Percentiles rank a stretch among this genome's conserved stretches.
Conservation (phyloP, 2,888 invertebrate genomes). For the Deladenus siricidicola region DNA sequence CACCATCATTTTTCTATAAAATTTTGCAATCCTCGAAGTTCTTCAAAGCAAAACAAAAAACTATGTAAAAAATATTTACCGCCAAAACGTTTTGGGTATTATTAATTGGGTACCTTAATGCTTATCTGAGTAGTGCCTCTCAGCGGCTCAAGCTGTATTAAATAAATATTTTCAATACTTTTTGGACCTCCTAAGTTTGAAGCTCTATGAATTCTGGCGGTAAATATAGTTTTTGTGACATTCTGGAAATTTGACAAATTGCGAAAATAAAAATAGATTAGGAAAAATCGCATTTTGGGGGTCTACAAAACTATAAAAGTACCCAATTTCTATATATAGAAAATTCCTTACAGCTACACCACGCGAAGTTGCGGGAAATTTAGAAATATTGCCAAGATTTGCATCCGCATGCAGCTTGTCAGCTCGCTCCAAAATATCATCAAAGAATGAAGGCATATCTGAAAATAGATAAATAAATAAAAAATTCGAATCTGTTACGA, state of each 20-base stretch:
- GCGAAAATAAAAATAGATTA: background rate
- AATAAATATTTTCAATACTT: too few species aligned
- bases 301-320: background rate
- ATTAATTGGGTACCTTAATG: too few species aligned
- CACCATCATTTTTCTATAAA: background rate
- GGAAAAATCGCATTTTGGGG: background rate
- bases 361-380: background rate
- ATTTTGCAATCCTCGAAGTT: background rate
- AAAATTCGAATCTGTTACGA: too few species aligned
- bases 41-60: background rate
- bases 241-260: background rate
- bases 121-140: too few species aligned
- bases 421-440: slow-evolving; percentile 28
- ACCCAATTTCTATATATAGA: too few species aligned
- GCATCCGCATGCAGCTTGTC: slow-evolving; percentile 20
- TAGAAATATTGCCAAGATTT: slow-evolving; percentile 6
- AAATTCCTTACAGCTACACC: too few species aligned
- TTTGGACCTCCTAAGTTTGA: too few species aligned
- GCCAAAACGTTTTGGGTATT: too few species aligned
- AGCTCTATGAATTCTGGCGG: too few species aligned
- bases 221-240: background rate
- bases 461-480: too few species aligned
- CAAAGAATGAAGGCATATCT: slow-evolving; percentile 27
- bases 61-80: background rate
- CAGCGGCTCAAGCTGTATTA: too few species aligned